Evolutionary conservation across 1,140 invertebrate genomes (phyloP).

Genomic region (Conus betulinus): DNA sequence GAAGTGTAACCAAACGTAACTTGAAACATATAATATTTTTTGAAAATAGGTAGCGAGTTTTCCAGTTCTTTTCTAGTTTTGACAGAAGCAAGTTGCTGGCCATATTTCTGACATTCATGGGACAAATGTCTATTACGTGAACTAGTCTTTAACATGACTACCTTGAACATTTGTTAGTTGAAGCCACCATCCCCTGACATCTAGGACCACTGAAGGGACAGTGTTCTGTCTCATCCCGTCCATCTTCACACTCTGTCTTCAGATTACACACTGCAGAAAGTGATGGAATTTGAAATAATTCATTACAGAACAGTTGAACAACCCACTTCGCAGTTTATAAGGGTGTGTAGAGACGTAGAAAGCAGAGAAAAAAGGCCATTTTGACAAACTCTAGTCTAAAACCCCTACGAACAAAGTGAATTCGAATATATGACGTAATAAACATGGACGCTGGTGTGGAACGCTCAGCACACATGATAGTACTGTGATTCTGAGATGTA

Average conservation of each 20-base stretch:
- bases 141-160: no score
- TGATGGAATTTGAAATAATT: not conserved
- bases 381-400: not conserved
- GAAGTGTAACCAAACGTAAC: no score
- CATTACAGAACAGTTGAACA: constrained; percentile 12
- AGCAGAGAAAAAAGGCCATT: not conserved
- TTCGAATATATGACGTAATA: no score
- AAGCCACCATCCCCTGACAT: not conserved
- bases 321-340: not conserved
- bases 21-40: not conserved
- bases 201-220: constrained; percentile 19
- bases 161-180: not conserved
- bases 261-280: constrained; percentile 1
- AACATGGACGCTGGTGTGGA: not conserved
- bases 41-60: not conserved
- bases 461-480: no score
- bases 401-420: no score
- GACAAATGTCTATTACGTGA: not conserved
- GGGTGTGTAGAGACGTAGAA: not conserved
- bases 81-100: not conserved
- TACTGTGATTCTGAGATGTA: no score
- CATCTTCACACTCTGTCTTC: constrained; percentile 14
- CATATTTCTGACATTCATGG: no score
- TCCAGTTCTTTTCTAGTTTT: not conserved
- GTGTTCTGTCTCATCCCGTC: not conserved